phyloP scores from a whole-genome alignment of 2,113 vertebrate genomes.

The Octodon degus region DNA sequence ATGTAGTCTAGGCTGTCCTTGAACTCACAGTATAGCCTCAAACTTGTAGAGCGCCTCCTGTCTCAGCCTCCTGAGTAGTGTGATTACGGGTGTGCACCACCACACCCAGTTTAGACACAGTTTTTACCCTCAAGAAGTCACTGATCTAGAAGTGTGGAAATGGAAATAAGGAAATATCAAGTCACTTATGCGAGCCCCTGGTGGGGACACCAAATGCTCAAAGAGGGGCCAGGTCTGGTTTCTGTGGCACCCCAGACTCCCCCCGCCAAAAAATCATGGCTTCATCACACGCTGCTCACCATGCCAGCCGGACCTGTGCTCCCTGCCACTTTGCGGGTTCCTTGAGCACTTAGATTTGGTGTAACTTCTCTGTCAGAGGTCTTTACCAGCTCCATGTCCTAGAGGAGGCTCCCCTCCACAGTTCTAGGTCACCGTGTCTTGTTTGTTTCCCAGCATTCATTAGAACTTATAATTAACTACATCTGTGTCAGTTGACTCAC shows the following conservation, averaged over 20 bases:
- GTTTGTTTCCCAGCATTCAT: neutral
- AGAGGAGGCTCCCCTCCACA: neutral
- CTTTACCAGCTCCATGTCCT: neutral
- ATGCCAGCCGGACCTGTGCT: neutral
- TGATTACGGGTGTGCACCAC: neutral
- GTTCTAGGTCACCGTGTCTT: neutral
- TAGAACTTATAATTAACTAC: neutral
- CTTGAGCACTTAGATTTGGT: neutral
- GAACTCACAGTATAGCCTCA: neutral
- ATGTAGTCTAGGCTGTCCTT: neutral
- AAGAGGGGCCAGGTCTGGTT: neutral
- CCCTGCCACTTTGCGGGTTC: neutral
- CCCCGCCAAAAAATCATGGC: neutral
- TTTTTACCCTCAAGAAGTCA: neutral
- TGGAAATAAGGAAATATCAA: neutral
- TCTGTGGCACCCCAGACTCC: neutral
- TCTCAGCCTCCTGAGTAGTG: neutral
- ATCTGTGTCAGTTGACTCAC: neutral
- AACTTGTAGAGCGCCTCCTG: neutral
- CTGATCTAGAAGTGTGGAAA: neutral
- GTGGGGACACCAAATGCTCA: neutral
- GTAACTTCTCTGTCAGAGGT: neutral
- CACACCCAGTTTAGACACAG: neutral
- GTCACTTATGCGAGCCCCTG: neutral
- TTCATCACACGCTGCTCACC: neutral